These are phyloP conservation scores for Hephaestus fuliginosus DNA, from an alignment of 2,797 vertebrate species.

Conservation along the genomic window DNA sequence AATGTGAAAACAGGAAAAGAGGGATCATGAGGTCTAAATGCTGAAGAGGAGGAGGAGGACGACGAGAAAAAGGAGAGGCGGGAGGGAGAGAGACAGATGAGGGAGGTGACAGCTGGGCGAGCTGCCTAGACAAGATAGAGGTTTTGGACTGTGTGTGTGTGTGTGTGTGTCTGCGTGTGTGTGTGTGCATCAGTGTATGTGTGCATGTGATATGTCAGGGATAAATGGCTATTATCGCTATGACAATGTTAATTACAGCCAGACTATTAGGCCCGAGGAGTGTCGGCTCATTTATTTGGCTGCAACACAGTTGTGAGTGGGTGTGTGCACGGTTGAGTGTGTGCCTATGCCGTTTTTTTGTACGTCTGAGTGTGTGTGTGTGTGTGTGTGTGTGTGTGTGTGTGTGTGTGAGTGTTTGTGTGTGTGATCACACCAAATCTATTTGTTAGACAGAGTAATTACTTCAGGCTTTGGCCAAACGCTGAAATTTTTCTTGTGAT, in stretches of 20 bases:
- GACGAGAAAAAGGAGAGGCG: constrained; percentile 14
- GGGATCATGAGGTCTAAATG: constrained; percentile 54
- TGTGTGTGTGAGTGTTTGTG: constrained; percentile 29
- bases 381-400: constrained; percentile 4
- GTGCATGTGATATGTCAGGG: constrained; percentile 75
- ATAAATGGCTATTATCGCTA: constrained; percentile 93
- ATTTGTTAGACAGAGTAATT: constrained; percentile 74
- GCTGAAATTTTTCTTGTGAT: constrained; percentile 65
- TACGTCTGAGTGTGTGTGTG: constrained; percentile 16
- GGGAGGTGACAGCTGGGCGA: constrained; percentile 69
- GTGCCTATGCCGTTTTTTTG: constrained; percentile 16
- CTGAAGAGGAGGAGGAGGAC: constrained; percentile 37
- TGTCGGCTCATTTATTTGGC: constrained; percentile 76
- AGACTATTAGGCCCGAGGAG: constrained; percentile 88
- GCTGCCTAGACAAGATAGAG: constrained; percentile 72
- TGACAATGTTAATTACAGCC: constrained; percentile 94
- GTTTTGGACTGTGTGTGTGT: constrained; percentile 46
- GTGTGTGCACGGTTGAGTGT: constrained; percentile 43
- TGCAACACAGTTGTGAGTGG: constrained; percentile 54
- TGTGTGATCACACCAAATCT: constrained; percentile 56
- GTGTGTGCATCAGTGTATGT: constrained; percentile 24
- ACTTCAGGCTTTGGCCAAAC: constrained; percentile 58
- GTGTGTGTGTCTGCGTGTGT: constrained; percentile 32
- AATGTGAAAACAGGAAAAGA: constrained; percentile 30
- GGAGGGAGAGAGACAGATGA: constrained; percentile 54